Percentiles rank a stretch among this genome's conserved stretches.
These are phyloP conservation scores for Bathynomus jamesi DNA, from an alignment of 1,140 invertebrate genomes.

Conservation along the genomic window DNA sequence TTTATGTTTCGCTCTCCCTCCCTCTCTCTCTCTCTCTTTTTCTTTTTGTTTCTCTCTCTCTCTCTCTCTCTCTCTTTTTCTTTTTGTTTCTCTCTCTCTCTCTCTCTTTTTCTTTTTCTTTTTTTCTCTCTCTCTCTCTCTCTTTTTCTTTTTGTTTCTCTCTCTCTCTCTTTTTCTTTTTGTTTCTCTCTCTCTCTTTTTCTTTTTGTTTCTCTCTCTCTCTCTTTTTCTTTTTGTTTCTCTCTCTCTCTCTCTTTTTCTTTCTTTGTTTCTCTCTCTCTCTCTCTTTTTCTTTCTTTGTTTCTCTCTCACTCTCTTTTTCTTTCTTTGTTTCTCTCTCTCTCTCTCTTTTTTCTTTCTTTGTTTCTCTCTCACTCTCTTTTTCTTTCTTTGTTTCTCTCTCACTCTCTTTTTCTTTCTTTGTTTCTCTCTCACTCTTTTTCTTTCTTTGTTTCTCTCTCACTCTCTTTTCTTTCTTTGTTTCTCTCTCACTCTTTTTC, in stretches of 20 bases:
- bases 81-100: not conserved
- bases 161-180: not conserved
- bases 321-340: conserved; percentile 1
- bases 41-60: not conserved
- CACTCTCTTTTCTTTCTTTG: not conserved
- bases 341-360: not conserved
- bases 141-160: not conserved
- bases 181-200: not conserved
- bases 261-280: conserved; percentile 4
- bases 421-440: not conserved
- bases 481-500: not conserved
- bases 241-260: not conserved
- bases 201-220: conserved; percentile 11
- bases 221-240: not conserved
- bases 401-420: not conserved
- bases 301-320: not conserved
- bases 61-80: conserved; percentile 1
- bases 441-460: not conserved
- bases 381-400: not conserved
- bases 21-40: not conserved
- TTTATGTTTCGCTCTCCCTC: not conserved
- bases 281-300: conserved; percentile 6
- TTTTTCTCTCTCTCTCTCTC: not conserved
- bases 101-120: not conserved
- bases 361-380: not conserved